phyloP scores from a whole-genome alignment of 2,797 vertebrate genomes.

The Microctenopoma lineatum region DNA sequence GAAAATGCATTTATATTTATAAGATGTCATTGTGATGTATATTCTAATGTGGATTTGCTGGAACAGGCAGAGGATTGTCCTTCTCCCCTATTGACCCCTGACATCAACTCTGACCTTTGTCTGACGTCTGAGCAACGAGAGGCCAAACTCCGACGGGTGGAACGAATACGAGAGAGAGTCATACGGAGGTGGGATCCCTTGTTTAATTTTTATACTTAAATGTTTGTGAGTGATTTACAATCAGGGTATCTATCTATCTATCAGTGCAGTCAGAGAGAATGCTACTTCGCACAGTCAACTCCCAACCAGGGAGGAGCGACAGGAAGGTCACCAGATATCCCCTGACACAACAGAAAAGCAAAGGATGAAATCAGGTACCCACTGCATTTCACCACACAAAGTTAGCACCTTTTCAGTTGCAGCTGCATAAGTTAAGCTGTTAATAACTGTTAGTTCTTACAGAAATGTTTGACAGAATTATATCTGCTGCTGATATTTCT shows the following conservation, averaged over 20 bases:
- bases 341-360: constrained; percentile 52
- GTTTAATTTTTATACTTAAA: neutral
- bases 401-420: neutral
- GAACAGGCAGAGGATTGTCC: constrained; percentile 59
- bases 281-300: constrained; percentile 55
- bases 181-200: constrained; percentile 73
- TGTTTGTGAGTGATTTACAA: neutral
- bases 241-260: constrained; percentile 48
- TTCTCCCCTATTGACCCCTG: constrained; percentile 47
- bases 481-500: neutral
- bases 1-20: neutral
- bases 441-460: neutral
- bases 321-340: constrained; percentile 51
- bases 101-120: constrained; percentile 59
- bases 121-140: constrained; percentile 78
- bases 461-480: neutral
- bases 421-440: neutral
- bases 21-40: neutral
- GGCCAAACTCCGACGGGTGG: constrained; percentile 80
- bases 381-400: neutral
- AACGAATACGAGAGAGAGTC: constrained; percentile 81
- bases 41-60: constrained; percentile 22
- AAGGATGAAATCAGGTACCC: constrained; percentile 60
- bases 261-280: constrained; percentile 81
- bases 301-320: constrained; percentile 49